phyloP scores from a whole-genome alignment of 2,888 invertebrate species.

The Tachina lurida region DNA sequence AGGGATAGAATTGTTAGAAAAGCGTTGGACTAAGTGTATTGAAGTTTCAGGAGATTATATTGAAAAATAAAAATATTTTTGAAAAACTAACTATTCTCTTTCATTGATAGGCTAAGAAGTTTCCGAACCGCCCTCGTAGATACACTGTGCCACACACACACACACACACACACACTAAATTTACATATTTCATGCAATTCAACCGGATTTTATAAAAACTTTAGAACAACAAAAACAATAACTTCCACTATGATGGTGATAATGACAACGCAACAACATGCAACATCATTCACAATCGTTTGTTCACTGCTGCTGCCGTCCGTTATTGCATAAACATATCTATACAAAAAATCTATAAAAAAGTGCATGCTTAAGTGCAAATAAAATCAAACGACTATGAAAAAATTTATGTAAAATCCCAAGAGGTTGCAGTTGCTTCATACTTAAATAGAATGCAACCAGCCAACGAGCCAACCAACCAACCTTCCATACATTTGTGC shows the following conservation, averaged over 20 bases:
- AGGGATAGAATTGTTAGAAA: too few relatives aligned
- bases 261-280: constrained; percentile 52
- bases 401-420: constrained; percentile 34
- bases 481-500: neutral
- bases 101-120: too few relatives aligned
- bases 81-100: too few relatives aligned
- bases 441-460: constrained; percentile 32
- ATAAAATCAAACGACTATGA: constrained; percentile 29
- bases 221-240: constrained; percentile 14
- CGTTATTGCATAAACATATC: constrained; percentile 32
- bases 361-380: constrained; percentile 30
- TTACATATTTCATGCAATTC: constrained; percentile 40
- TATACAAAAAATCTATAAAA: neutral
- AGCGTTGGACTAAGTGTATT: too few relatives aligned
- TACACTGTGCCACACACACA: neutral
- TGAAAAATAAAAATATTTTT: too few relatives aligned
- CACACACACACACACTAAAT: neutral
- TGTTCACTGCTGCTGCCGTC: constrained; percentile 7
- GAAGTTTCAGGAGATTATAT: too few relatives aligned
- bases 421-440: constrained; percentile 53
- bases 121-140: too few relatives aligned
- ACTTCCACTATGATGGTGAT: constrained; percentile 20
- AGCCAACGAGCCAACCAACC: constrained; percentile 8
- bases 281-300: constrained; percentile 52
- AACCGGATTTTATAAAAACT: constrained; percentile 49